These are phyloP conservation scores for Garra rufa DNA, from an alignment of 2,113 vertebrate species.

Conservation along the genomic window DNA sequence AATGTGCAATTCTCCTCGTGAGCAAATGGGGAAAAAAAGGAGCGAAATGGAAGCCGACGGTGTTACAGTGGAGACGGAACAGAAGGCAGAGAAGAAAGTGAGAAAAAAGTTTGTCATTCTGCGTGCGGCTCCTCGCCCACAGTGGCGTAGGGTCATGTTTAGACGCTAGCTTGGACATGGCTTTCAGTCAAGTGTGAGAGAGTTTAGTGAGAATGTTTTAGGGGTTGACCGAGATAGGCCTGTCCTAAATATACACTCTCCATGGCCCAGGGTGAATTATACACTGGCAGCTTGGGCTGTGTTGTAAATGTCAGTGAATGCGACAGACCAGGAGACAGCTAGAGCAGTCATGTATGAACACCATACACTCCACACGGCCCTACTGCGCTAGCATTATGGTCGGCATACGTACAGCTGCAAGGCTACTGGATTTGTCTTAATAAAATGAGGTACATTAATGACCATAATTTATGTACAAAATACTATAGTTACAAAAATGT, in stretches of 20 bases:
- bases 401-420: not conserved
- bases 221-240: constrained; percentile 58
- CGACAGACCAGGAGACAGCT: constrained; percentile 67
- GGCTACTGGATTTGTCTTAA: not conserved
- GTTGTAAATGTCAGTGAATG: constrained; percentile 77
- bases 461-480: not conserved
- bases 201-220: constrained; percentile 67
- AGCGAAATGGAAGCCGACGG: not conserved
- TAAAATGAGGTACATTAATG: not conserved
- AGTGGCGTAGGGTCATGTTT: constrained; percentile 67
- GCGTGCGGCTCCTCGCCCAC: constrained; percentile 49
- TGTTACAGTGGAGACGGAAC: constrained; percentile 21
- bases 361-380: constrained; percentile 41
- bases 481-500: not conserved
- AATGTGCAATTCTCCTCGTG: not conserved
- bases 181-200: constrained; percentile 69
- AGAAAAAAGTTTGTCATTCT: constrained; percentile 39
- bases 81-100: constrained; percentile 6
- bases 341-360: constrained; percentile 58
- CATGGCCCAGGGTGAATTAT: constrained; percentile 70
- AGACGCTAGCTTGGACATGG: constrained; percentile 51
- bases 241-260: constrained; percentile 71
- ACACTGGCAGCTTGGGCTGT: constrained; percentile 66
- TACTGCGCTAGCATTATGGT: not conserved
- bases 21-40: not conserved